Percentiles rank a stretch among this genome's conserved stretches.
Conservation (phyloP, 2,888 invertebrate genomes). For the Liposcelis brunnea region DNA sequence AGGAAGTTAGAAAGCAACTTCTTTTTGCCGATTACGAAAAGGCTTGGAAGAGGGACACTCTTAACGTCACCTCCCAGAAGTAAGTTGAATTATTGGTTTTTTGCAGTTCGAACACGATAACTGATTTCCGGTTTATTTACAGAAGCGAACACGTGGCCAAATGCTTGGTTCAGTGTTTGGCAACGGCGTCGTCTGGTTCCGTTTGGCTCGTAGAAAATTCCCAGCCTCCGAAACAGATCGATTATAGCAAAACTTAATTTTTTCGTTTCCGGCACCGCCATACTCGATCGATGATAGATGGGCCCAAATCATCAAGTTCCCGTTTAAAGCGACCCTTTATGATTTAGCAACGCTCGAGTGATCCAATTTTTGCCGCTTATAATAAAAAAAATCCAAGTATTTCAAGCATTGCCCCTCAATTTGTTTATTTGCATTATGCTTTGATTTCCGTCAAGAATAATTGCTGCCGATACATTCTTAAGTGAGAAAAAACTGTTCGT, state of each 20-base stretch:
- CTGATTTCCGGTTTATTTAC: conserved; percentile 22
- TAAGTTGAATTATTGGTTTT: conserved; percentile 22
- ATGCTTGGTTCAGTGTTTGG: conserved; percentile 43
- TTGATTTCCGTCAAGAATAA: no score
- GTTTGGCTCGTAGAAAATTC: conserved; percentile 55
- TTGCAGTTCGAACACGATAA: not conserved
- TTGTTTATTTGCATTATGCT: no score
- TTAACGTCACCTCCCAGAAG: conserved; percentile 44
- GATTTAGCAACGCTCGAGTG: no score
- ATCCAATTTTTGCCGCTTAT: no score
- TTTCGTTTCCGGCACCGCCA: no score
- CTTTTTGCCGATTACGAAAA: conserved; percentile 53
- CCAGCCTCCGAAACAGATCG: conserved; percentile 41
- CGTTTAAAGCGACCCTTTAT: no score
- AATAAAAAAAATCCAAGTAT: no score
- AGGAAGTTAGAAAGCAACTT: conserved; percentile 50
- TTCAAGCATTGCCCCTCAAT: no score
- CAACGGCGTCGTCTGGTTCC: conserved; percentile 50
- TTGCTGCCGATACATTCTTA: no score
- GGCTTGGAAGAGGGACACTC: conserved; percentile 52
- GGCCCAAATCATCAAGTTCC: no score
- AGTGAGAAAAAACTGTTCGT: no score
- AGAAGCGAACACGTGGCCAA: conserved; percentile 53
- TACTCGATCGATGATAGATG: no score
- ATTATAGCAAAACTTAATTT: conserved; percentile 11